Conservation (phyloP, 2,113 vertebrate genomes). For the Nothobranchius kuhntae region DNA sequence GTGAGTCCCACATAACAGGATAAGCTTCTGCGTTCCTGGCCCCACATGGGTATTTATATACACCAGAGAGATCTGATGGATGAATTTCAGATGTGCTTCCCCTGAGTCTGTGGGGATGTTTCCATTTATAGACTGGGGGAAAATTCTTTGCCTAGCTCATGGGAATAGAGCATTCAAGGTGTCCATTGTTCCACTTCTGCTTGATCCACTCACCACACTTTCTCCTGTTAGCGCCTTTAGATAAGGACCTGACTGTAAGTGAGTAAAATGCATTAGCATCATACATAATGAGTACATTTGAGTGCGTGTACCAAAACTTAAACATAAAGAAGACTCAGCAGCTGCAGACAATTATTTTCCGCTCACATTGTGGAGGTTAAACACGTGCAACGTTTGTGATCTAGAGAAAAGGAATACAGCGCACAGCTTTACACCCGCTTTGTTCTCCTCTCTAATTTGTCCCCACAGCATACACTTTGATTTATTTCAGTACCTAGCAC, state of each 20-base stretch:
- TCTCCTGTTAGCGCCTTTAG: conserved; percentile 27
- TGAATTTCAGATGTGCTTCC: conserved; percentile 73
- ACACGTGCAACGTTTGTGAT: conserved; percentile 12
- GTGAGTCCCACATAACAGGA: conserved; percentile 55
- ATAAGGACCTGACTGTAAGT: conserved; percentile 22
- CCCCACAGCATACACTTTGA: conserved; percentile 45
- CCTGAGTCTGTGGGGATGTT: conserved; percentile 53
- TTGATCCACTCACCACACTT: conserved; percentile 51
- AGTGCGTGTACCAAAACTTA: conserved; percentile 33
- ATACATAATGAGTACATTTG: conserved; percentile 48
- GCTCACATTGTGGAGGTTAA: conserved; percentile 16
- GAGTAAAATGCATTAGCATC: conserved; percentile 54
- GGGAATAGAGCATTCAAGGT: conserved; percentile 58
- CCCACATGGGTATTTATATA: conserved; percentile 70
- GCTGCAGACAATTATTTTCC: conserved; percentile 59
- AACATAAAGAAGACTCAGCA: conserved; percentile 26
- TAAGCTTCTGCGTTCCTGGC: conserved; percentile 47
- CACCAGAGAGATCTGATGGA: conserved; percentile 71
- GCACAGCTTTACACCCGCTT: conserved; percentile 36
- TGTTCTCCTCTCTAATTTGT: conserved; percentile 57
- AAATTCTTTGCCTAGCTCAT: conserved; percentile 22
- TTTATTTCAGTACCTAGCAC: conserved; percentile 48
- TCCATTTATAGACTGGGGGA: conserved; percentile 57
- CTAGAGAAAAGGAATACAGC: conserved; percentile 10
- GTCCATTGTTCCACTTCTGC: conserved; percentile 54